Evolutionary conservation across 2,113 vertebrate species (phyloP).

Genomic region (Boulengeromyrus knoepffleri): DNA sequence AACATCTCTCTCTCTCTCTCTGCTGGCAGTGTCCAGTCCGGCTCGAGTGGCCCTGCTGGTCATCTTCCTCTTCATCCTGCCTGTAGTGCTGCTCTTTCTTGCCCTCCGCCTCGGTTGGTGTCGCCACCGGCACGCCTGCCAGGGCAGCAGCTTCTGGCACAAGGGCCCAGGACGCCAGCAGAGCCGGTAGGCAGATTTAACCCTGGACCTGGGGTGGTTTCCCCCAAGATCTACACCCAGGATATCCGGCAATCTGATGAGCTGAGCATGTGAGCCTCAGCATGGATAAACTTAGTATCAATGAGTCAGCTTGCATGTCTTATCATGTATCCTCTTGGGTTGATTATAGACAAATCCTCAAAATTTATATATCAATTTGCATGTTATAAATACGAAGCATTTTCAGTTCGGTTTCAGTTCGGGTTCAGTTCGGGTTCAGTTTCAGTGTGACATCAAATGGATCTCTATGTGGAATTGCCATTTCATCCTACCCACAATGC

Average conservation of each 20-base stretch:
- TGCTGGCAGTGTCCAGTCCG: slow-evolving; percentile 44
- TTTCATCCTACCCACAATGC: slow-evolving; percentile 40
- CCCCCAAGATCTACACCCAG: not conserved
- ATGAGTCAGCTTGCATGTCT: not conserved
- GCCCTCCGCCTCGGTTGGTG: slow-evolving; percentile 47
- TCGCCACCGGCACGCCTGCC: slow-evolving; percentile 37
- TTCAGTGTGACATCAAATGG: not conserved
- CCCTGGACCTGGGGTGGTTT: not conserved
- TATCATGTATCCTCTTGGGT: not conserved
- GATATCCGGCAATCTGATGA: not conserved
- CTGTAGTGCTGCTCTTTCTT: slow-evolving; percentile 52
- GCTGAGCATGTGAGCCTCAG: not conserved
- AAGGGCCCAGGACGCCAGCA: slow-evolving; percentile 48
- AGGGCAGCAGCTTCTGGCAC: slow-evolving; percentile 45
- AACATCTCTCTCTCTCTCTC: not conserved
- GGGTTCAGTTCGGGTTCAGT: too few relatives aligned
- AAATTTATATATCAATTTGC: not conserved
- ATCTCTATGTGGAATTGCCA: not conserved
- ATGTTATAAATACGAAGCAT: not conserved
- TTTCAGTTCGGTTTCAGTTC: not conserved
- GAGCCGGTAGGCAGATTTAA: slow-evolving; percentile 47
- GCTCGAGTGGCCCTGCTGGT: slow-evolving; percentile 55
- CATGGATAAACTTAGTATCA: not conserved
- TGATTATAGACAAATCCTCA: not conserved
- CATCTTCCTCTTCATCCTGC: slow-evolving; percentile 61